Evolutionary conservation across 1,140 invertebrate species (phyloP).

Genomic region (Plutomurus gul): DNA sequence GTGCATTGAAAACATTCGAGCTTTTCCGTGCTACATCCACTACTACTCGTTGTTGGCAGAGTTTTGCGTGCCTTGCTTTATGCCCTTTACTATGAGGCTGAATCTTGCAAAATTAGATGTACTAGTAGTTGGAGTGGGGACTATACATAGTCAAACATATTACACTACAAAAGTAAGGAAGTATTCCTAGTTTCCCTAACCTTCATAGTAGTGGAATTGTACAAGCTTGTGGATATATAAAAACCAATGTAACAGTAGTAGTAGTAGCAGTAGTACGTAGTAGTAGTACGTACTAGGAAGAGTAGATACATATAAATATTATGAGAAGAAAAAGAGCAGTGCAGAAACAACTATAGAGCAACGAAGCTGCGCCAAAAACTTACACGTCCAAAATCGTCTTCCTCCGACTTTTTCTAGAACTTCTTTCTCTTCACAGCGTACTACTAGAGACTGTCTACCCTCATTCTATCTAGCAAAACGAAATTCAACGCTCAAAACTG

Average conservation of each 20-base stretch:
- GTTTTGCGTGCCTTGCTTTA: slow-evolving; percentile 5
- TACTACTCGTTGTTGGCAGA: no score
- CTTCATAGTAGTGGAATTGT: no score
- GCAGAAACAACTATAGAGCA: background rate
- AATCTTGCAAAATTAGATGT: no score
- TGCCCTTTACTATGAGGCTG: no score
- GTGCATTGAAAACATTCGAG: no score
- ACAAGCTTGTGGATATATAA: no score
- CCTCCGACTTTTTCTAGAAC: background rate
- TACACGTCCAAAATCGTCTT: slow-evolving; percentile 31
- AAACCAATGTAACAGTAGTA: background rate
- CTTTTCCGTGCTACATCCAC: no score
- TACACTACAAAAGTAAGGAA: no score
- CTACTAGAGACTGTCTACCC: background rate
- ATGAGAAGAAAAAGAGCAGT: background rate
- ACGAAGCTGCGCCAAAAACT: slow-evolving; percentile 35
- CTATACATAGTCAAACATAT: no score
- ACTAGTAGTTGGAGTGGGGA: no score
- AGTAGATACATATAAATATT: background rate
- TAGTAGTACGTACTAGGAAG: background rate
- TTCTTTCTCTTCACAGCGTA: background rate
- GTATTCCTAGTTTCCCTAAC: background rate
- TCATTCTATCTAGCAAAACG: background rate
- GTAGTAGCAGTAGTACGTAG: background rate
- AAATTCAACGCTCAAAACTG: background rate